Evolutionary conservation across 2,797 vertebrate genomes (phyloP).

Genomic region (Cryptoprocta ferox): DNA sequence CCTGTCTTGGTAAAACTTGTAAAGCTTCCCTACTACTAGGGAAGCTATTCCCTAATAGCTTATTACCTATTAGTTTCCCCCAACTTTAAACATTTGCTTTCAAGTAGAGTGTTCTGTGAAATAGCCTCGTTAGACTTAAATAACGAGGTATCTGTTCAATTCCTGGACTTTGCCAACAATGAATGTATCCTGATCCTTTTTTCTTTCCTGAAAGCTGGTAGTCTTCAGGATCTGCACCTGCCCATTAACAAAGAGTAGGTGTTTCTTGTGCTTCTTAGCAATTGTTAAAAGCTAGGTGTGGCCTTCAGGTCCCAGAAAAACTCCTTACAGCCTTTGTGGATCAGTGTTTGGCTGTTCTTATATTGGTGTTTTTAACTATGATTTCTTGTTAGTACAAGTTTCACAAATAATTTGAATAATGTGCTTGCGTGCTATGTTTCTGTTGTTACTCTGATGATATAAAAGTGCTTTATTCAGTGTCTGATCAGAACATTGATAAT

Average conservation of each 20-base stretch:
- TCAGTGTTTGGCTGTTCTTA: background rate
- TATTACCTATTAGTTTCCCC: constrained; percentile 29
- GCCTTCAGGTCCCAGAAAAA: constrained; percentile 3
- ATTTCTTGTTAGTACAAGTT: background rate
- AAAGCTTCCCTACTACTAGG: background rate
- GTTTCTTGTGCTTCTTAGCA: constrained; percentile 48
- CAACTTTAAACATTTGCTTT: constrained; percentile 34
- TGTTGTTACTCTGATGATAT: background rate
- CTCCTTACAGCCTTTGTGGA: background rate
- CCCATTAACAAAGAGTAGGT: background rate
- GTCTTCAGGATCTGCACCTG: background rate
- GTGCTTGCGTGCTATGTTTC: background rate
- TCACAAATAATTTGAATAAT: background rate
- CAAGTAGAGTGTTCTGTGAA: background rate
- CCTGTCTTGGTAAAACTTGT: constrained; percentile 64
- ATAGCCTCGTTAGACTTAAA: background rate
- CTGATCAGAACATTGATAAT: background rate
- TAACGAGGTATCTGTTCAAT: background rate
- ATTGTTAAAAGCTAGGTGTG: background rate
- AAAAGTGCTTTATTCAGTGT: background rate
- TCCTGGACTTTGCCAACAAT: background rate
- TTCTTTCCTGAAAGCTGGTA: background rate
- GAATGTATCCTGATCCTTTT: background rate
- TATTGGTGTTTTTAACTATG: background rate
- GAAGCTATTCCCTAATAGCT: too few relatives aligned